Base-by-base conservation (phyloP, 2,113 vertebrate species). In the Hystrix cristata region DNA sequence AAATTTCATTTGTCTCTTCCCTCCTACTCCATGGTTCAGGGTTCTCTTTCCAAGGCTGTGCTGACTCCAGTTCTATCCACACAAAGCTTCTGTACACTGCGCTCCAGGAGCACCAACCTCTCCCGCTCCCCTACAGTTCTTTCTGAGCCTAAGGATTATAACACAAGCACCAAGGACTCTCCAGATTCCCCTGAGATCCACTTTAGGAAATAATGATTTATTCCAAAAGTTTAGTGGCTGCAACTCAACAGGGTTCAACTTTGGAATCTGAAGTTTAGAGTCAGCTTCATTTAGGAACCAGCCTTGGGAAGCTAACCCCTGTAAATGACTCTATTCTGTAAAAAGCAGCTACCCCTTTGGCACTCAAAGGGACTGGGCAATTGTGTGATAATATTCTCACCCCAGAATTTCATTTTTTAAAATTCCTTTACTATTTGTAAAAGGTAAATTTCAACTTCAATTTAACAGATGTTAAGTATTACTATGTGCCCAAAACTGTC, bases 401-500 rank as follows among this genome's bases (percentile, higher is more conserved):
- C 21, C 34, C 4, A 31, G 31, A 94, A 91, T 84, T 92, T 87
- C 62, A 57, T 93, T 91, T 85, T 79, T 93, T 92, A 53, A 64
- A 38, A 80, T 84, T 38, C 8, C 48, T 18, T 86, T 72, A 48
- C 51, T 84, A 93, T 79, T 59, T 82, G 5, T 72, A 95, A 92
- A 94, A 92, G 23, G 34, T 72, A 91, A 90, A 97, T 91, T 93
- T 94, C 72, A 88, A 83, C 31, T 87, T 90, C 46, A 74, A 91
- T 43, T 94, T 92, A 95, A 92, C 16, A 96, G 31, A 23, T 60
- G 65, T 0, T 78, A 25, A 82, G 53, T 9, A 65, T 87, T 76
- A 95, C 48, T 38, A 84, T 18, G 34, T 69, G 84, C 57, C 43
- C 83, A 43, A 97, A 93, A 91, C 76, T 57, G 38, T 91, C 19